These are phyloP conservation scores for Drosophila ercepeae DNA, from an alignment of 1,140 invertebrate species.

Conservation along the genomic window DNA sequence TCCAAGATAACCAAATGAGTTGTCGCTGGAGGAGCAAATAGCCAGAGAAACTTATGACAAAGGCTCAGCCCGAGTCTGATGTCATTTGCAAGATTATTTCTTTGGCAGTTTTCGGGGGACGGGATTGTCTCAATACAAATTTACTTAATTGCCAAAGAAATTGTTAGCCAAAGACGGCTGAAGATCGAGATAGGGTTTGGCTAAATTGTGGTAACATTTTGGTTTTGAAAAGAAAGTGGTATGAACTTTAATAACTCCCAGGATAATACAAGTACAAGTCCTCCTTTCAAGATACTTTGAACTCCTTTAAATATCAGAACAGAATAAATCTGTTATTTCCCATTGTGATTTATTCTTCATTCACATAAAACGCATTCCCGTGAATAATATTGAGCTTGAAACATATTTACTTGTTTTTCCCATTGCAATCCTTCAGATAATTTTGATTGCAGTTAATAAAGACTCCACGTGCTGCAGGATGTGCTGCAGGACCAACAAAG, in stretches of 20 bases:
- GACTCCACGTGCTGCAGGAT: slow-evolving; percentile 7
- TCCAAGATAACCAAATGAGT: slow-evolving; percentile 50
- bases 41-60: slow-evolving; percentile 42
- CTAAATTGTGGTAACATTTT: background rate
- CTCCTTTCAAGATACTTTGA: too few relatives aligned
- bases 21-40: slow-evolving; percentile 39
- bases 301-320: too few relatives aligned
- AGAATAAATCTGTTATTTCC: too few relatives aligned
- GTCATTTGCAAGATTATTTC: slow-evolving; percentile 45
- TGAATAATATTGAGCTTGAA: background rate
- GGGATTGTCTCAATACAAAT: slow-evolving; percentile 37
- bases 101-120: slow-evolving; percentile 16
- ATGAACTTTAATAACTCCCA: background rate
- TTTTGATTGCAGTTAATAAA: slow-evolving; percentile 18
- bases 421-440: background rate
- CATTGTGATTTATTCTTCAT: too few relatives aligned
- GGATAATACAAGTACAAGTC: too few relatives aligned
- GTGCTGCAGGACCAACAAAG: slow-evolving; percentile 43
- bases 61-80: slow-evolving; percentile 32
- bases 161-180: background rate
- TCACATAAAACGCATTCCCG: too few relatives aligned
- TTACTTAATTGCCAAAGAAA: slow-evolving; percentile 23
- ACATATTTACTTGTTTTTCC: background rate
- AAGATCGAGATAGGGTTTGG: background rate
- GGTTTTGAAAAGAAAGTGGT: background rate